Evolutionary conservation across 2,797 vertebrate species (phyloP).

Genomic region (Morelia viridis): DNA sequence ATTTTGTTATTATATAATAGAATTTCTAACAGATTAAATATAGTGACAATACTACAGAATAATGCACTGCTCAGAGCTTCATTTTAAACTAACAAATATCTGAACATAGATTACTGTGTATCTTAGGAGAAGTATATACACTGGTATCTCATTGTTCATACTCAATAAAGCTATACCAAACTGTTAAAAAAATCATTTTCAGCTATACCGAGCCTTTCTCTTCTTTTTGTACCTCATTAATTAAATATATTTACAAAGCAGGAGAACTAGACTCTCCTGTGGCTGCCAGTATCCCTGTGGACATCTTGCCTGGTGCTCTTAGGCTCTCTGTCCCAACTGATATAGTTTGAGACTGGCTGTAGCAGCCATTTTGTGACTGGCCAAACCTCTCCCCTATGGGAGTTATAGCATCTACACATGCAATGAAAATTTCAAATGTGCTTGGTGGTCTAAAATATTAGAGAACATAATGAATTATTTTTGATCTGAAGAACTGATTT

Average conservation of each 20-base stretch:
- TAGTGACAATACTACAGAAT: background rate
- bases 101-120: background rate
- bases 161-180: background rate
- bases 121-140: background rate
- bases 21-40: background rate
- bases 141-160: background rate
- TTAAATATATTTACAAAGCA: background rate
- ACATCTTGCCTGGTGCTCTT: background rate
- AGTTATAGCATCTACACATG: too few relatives aligned
- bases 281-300: background rate
- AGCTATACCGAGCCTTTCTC: background rate
- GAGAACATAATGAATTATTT: too few relatives aligned
- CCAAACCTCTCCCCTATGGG: too few relatives aligned
- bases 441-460: too few relatives aligned
- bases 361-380: too few relatives aligned
- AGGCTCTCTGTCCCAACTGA: background rate
- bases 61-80: background rate
- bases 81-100: background rate
- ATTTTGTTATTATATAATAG: background rate
- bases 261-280: background rate
- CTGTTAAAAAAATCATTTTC: background rate
- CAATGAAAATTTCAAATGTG: too few relatives aligned
- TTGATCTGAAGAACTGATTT: too few relatives aligned
- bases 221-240: background rate
- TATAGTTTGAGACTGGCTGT: too few relatives aligned